Evolutionary conservation across 2,888 invertebrate genomes (phyloP).

Genomic region (Dryobotodes eremita): DNA sequence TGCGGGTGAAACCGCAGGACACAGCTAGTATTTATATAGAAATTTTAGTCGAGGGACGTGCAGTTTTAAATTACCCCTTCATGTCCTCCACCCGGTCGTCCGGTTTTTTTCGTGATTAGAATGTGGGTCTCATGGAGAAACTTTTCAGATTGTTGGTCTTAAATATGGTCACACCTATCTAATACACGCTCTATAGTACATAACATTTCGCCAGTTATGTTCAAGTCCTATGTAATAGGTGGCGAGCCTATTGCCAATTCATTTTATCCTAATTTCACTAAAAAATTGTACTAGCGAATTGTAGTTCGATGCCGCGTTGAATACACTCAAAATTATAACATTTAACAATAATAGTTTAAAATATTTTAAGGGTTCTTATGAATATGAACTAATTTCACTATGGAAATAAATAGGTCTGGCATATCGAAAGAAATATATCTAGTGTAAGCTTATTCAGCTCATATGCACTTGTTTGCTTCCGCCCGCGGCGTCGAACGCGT

Average conservation of each 20-base stretch:
- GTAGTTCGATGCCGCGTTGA: constrained; percentile 23
- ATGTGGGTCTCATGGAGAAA: not conserved
- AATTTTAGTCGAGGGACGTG: too few species aligned
- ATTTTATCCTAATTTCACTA: constrained; percentile 36
- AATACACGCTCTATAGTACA: not conserved
- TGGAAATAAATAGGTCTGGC: not conserved
- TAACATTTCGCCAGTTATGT: not conserved
- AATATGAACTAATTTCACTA: not conserved
- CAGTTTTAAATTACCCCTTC: too few species aligned
- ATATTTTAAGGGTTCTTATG: not conserved
- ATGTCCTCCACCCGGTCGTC: too few species aligned
- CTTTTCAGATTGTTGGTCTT: not conserved
- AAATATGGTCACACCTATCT: not conserved
- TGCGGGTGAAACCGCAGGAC: too few species aligned
- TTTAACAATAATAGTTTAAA: not conserved
- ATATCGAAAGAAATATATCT: too few species aligned
- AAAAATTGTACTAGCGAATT: constrained; percentile 14
- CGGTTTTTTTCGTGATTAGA: too few species aligned
- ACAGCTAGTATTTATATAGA: too few species aligned
- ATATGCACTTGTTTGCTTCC: too few species aligned
- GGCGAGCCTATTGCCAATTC: not conserved
- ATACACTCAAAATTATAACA: constrained; percentile 13
- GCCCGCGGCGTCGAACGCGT: too few species aligned
- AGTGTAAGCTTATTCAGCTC: not conserved
- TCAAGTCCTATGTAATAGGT: not conserved